phyloP scores from a whole-genome alignment of 2,113 vertebrate species.

The Malurus cyaneus region DNA sequence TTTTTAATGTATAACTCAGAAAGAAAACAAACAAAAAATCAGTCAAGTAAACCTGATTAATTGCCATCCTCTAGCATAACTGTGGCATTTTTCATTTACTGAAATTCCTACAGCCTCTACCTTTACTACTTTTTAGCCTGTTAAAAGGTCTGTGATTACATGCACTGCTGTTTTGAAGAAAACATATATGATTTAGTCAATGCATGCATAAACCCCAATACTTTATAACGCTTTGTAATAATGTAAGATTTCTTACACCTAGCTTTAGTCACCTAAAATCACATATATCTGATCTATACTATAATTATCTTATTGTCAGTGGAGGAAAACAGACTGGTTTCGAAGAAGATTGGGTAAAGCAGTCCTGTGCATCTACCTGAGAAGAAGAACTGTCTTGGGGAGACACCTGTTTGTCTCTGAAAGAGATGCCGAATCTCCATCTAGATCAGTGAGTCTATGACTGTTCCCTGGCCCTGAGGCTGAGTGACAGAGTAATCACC shows the following conservation, averaged over 20 bases:
- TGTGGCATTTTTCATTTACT: neutral
- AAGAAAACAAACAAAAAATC: neutral
- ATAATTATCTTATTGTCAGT: neutral
- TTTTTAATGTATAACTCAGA: neutral
- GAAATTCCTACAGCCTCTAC: neutral
- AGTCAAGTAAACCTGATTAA: rapidly evolving
- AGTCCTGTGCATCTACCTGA: neutral
- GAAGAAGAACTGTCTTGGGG: neutral
- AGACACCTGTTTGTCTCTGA: neutral
- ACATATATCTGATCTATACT: neutral
- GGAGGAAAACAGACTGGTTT: neutral
- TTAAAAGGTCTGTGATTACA: neutral
- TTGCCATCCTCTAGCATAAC: neutral
- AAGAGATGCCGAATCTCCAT: neutral
- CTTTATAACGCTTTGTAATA: neutral
- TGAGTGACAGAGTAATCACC: neutral
- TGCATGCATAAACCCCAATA: rapidly evolving
- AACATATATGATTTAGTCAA: neutral
- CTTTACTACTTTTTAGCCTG: neutral
- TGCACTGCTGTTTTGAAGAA: neutral
- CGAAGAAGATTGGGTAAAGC: neutral
- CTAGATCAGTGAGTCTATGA: neutral
- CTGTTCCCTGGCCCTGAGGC: neutral
- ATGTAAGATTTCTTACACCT: neutral
- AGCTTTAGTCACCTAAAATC: neutral